phyloP scores from a whole-genome alignment of 2,113 vertebrate species.

The Cheirogaleus medius region DNA sequence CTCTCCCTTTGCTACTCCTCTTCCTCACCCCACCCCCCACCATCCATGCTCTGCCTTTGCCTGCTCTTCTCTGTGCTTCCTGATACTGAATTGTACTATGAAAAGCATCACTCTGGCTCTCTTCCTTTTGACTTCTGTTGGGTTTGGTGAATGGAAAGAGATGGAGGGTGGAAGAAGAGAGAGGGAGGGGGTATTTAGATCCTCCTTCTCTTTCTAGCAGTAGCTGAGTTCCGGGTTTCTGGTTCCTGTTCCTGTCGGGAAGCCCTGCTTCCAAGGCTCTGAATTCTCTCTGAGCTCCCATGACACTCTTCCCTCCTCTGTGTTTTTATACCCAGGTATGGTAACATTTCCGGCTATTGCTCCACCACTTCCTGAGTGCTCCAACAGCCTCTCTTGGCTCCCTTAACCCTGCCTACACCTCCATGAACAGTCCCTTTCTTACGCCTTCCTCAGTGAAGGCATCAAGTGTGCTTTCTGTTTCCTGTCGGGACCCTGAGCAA shows the following conservation, averaged over 20 bases:
- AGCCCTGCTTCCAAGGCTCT: neutral
- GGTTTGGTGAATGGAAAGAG: neutral
- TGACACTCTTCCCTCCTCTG: neutral
- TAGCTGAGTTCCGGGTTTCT: neutral
- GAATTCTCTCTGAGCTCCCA: neutral
- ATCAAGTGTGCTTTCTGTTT: neutral
- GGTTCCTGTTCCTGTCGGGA: neutral
- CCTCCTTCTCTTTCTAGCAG: neutral
- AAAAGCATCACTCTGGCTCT: neutral
- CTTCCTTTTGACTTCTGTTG: neutral
- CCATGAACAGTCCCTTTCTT: neutral
- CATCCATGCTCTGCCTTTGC: neutral
- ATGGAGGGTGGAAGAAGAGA: neutral
- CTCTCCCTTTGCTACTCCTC: neutral
- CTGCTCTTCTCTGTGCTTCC: neutral
- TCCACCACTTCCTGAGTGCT: neutral
- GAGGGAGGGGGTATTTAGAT: no score
- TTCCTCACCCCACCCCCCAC: neutral
- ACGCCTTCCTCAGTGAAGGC: neutral
- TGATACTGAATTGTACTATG: neutral
- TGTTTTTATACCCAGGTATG: neutral
- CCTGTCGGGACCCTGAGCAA: neutral
- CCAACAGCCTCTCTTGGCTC: neutral
- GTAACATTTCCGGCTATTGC: neutral
- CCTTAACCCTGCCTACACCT: neutral